A percentile compares a stretch with the other conserved stretches of the same genome.
These are phyloP conservation scores for Tanaodytes sp. DNA, from an alignment of 2,888 invertebrate species.

Conservation along the genomic window DNA sequence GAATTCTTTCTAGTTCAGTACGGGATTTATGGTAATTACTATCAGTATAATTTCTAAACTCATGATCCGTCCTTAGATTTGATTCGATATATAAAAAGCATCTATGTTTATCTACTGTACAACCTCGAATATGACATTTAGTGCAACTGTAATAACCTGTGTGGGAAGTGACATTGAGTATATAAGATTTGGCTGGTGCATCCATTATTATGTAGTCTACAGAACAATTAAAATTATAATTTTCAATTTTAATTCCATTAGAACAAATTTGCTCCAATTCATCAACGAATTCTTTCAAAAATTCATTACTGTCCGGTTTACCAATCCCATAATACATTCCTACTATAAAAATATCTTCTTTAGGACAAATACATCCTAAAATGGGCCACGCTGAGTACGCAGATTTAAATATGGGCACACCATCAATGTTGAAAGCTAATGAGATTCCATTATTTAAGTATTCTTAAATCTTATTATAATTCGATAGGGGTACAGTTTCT, in stretches of 20 bases:
- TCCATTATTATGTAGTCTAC: slow-evolving; percentile 50
- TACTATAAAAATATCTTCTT: slow-evolving; percentile 48
- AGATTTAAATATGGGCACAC: slow-evolving; percentile 51
- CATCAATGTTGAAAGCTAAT: slow-evolving; percentile 43
- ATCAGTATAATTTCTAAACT: slow-evolving; percentile 23
- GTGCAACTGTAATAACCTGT: slow-evolving; percentile 54
- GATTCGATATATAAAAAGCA: slow-evolving; percentile 45
- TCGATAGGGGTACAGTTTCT: too few relatives aligned
- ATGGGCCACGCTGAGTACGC: slow-evolving; percentile 55
- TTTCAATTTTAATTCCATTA: slow-evolving; percentile 15
- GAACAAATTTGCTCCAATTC: slow-evolving; percentile 26
- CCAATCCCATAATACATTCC: slow-evolving; percentile 54
- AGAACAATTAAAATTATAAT: slow-evolving; percentile 9
- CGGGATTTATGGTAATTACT: slow-evolving; percentile 1
- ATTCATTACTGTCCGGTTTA: slow-evolving; percentile 40
- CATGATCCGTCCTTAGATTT: slow-evolving; percentile 19
- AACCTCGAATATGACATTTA: slow-evolving; percentile 52
- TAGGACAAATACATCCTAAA: slow-evolving; percentile 43
- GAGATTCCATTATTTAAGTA: too few relatives aligned
- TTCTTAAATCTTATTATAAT: too few relatives aligned
- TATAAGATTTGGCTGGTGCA: slow-evolving; percentile 53
- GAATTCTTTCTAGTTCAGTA: slow-evolving; percentile 49
- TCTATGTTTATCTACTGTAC: slow-evolving; percentile 28
- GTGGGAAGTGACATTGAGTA: slow-evolving; percentile 53
- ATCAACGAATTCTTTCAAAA: slow-evolving; percentile 46